Base-by-base conservation (phyloP, 2,797 vertebrate genomes). In the Lerista edwardsae region DNA sequence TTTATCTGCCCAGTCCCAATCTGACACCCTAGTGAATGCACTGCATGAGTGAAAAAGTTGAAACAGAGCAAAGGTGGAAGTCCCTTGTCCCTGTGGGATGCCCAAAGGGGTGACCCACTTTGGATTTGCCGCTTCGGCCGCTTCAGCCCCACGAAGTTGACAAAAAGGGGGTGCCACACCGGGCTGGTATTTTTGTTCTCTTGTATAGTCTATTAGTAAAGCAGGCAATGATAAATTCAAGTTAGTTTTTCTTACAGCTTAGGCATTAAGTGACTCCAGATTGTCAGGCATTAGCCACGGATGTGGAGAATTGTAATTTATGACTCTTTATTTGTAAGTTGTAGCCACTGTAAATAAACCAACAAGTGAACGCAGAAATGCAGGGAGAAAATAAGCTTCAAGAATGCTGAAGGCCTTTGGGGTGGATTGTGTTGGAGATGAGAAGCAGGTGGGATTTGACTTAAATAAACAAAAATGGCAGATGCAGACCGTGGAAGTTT, bases 211-310 rank as follows among this genome's bases (percentile, higher is more conserved):
- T 69, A 69, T 69, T 77, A 69, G 64, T 17, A 31, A 61, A 57
- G 12, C 47, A 57, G 64, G 29, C 27, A n/a, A 59, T 31, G 82
- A 41, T 84, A 80, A 92, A 92, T 89, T 88, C 88, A 88, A 91
- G 64, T 75, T 79, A 72, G 61, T 8, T 65, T 86, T 82, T 64
- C n/a, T 71, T 17, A 85, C 73, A 78, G 41, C 84, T 85, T 84
- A 81, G 31, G 74, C 1, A 65, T 34, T 67, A 83, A 88, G 31
- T 81, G 31, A 80, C 27, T 55, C 57, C 84, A 75, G 75, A 21
- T 82, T 61, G 14, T 3, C 86, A 72, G 41, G 9, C 15, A 51
- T 84, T 84, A 84, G 65, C 79, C 72, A 82, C 27, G 62, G 84
- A 84, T 62, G 9, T 17, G 55, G 11, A 79, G 64, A 71, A 27